A percentile compares a stretch with the other conserved stretches of the same genome.
Conservation (phyloP, 2,113 vertebrate genomes). For the Prinia subflava region DNA sequence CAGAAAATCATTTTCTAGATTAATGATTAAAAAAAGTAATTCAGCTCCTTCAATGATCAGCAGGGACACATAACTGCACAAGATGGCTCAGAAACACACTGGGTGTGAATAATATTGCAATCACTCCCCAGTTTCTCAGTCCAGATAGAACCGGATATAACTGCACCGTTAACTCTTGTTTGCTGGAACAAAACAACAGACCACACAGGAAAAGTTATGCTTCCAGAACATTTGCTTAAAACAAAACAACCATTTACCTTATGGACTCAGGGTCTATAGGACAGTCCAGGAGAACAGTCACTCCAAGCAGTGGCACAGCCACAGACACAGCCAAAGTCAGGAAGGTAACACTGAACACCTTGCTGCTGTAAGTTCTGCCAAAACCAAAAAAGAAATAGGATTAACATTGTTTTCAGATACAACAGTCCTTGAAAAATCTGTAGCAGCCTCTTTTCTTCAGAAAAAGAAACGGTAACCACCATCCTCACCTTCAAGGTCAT, state of each 20-base stretch:
- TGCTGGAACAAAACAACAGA: not conserved
- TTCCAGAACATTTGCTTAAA: not conserved
- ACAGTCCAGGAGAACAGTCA: constrained; percentile 85
- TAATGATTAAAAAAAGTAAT: not conserved
- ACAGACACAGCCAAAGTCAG: constrained; percentile 79
- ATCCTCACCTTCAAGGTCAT: not conserved
- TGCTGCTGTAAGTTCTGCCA: constrained; percentile 88
- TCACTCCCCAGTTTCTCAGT: not conserved
- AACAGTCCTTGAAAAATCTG: not conserved
- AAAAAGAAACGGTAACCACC: not conserved
- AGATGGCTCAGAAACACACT: not conserved
- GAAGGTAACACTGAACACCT: constrained; percentile 88
- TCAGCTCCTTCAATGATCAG: not conserved
- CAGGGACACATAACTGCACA: not conserved
- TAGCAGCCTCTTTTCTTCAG: not conserved
- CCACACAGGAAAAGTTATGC: not conserved
- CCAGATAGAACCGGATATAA: not conserved
- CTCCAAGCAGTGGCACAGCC: constrained; percentile 80
- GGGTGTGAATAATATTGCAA: not conserved
- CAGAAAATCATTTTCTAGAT: not conserved
- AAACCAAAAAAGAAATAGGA: not conserved
- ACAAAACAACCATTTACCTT: constrained; percentile 71
- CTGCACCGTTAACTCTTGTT: not conserved
- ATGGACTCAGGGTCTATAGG: constrained; percentile 89
- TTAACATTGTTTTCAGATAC: not conserved